Evolutionary conservation across 2,888 invertebrate genomes (phyloP), one percentile per base, ranked within the genome.

Genomic region (Apodemia mormo): DNA sequence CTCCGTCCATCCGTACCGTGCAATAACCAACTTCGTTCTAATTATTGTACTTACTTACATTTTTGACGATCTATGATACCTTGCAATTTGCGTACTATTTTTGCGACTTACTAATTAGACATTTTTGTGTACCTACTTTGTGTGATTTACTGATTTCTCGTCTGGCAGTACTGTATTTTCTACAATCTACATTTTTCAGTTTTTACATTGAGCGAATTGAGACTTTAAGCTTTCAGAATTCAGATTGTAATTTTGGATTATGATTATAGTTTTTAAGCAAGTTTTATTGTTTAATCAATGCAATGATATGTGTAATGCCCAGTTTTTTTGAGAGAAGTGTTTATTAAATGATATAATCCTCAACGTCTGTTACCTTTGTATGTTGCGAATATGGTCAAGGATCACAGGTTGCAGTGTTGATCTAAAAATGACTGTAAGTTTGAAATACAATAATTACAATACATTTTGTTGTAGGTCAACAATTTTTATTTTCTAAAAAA

Each of bases 381-480:
- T 72, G 77, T 78, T 84, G 81, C 80, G 76, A 77, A 80, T 85
- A 84, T 85, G 87, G 87, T 80, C 81, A 79, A 75, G 88, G 86
- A 85, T 85, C 85, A 82, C 76, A 82, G 76, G 61, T 81, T 82
- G 79, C 80, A 83, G 77, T 78, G 82, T 84, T 89, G 87, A 87
- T 89, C 86, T 89, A 86, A 91, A 90, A 82, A 88, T 86, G 85
- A 73, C 68, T 49, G 77, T 76, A 76, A 76, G 77, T 76, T 61
- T 22, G 22, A 58, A 22, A 22, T 22, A 22, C 22, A 22, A 22
- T 22, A 22, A 22, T 22, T 22, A 22, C 22, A 22, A 22, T 22
- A 0, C 22, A 22, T 22, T 22, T 22, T 22, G 22, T 22, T 22
- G 22, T 22, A 22, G 22, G 22, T 22, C 22, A 22, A 22, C 22